A percentile compares a stretch with the other conserved stretches of the same genome.
Conservation (phyloP, 2,797 vertebrate genomes). For the Cynopterus sphinx region DNA sequence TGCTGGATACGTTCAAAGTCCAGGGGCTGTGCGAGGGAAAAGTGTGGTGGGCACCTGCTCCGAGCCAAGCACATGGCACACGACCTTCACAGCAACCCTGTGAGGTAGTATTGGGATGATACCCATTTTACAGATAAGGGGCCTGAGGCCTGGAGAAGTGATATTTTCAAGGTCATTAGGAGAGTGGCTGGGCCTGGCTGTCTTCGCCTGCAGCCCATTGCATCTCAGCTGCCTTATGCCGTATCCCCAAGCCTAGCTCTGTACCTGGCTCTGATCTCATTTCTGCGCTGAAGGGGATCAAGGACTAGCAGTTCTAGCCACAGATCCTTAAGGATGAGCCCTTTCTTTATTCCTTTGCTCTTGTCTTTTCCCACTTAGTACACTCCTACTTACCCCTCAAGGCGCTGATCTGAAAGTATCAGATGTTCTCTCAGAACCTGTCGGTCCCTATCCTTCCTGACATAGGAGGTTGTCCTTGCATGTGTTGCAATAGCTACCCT, state of each 20-base stretch:
- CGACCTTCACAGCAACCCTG: neutral
- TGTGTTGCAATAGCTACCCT: neutral
- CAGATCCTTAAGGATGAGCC: neutral
- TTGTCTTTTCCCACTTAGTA: neutral
- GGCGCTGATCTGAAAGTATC: neutral
- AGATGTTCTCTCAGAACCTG: neutral
- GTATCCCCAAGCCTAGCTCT: neutral
- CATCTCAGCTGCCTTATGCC: neutral
- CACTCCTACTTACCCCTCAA: neutral
- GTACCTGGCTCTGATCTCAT: neutral
- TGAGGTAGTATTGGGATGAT: too few species aligned
- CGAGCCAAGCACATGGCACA: neutral
- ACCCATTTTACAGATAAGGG: neutral
- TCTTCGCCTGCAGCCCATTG: neutral
- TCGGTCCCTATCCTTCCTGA: neutral
- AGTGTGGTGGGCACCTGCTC: neutral
- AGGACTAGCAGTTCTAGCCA: neutral
- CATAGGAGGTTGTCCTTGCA: neutral
- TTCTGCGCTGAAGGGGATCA: neutral
- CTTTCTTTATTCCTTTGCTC: neutral
- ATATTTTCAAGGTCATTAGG: neutral
- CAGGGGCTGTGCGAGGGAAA: conserved; percentile 85
- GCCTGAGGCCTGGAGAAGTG: neutral
- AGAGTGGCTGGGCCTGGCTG: neutral
- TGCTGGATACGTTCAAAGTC: conserved; percentile 89